Percentiles rank a stretch among this genome's conserved stretches.
Evolutionary conservation across 2,113 vertebrate genomes (phyloP).

Genomic region (Brachypodius melanocephalos): DNA sequence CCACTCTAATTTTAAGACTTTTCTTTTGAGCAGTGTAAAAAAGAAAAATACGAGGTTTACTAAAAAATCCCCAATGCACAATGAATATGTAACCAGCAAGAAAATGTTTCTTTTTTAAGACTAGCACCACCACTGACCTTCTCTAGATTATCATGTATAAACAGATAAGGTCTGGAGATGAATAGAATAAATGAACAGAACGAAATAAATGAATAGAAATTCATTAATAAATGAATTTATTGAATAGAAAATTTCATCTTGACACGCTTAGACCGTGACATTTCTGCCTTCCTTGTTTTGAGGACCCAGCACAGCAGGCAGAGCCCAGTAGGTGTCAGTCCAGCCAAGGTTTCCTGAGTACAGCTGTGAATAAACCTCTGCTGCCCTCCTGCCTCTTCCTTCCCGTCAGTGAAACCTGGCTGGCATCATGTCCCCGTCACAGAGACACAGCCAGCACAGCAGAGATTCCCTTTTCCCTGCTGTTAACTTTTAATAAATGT

Average conservation of each 20-base stretch:
- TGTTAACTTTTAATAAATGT: neutral
- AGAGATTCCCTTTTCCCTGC: neutral
- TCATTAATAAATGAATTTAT: neutral
- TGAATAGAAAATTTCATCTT: neutral
- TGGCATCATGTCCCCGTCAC: neutral
- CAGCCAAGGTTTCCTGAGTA: neutral
- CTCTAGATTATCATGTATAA: neutral
- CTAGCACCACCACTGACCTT: neutral
- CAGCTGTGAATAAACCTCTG: neutral
- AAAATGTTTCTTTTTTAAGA: neutral
- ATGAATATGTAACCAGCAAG: neutral
- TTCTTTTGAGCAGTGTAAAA: neutral
- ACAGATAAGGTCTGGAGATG: neutral
- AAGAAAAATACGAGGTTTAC: neutral
- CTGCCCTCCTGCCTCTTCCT: neutral
- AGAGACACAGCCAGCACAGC: neutral
- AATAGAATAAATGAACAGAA: neutral
- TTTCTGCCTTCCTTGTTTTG: neutral
- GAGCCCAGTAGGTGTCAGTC: slow-evolving; percentile 20
- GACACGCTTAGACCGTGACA: neutral
- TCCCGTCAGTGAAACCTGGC: neutral
- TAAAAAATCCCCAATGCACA: neutral
- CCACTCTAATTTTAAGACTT: neutral
- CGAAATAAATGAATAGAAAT: neutral
- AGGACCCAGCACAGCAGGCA: neutral